A percentile compares a stretch with the other conserved stretches of the same genome.
phyloP scores from a whole-genome alignment of 2,797 vertebrate species.

The Melanotaenia parkinsoni region DNA sequence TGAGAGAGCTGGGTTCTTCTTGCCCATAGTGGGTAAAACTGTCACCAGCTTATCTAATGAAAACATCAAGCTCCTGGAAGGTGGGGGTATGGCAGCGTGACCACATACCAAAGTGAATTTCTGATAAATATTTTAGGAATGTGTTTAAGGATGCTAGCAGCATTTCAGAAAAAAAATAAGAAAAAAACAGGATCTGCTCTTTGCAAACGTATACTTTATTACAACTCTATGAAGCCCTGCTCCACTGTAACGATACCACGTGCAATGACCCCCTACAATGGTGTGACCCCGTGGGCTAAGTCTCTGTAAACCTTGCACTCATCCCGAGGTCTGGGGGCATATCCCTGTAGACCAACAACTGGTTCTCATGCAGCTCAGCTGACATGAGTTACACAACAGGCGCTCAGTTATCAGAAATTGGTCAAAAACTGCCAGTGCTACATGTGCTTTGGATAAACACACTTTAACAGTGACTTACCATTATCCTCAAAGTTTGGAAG shows the following conservation, averaged over 20 bases:
- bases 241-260: no score
- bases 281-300: no score
- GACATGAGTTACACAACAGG: conserved; percentile 46
- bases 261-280: no score
- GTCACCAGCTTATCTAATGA: background rate
- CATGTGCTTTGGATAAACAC: background rate
- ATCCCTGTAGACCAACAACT: background rate
- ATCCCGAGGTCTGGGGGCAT: background rate
- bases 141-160: background rate
- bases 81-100: background rate
- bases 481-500: conserved; percentile 82
- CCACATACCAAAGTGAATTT: background rate
- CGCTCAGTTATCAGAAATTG: background rate
- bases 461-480: conserved; percentile 82
- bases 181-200: no score
- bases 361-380: conserved; percentile 26
- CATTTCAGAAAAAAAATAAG: background rate
- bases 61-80: background rate
- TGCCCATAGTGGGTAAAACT: background rate
- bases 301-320: background rate
- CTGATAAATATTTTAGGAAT: background rate
- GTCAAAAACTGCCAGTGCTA: background rate
- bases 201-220: no score
- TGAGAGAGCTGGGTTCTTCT: background rate
- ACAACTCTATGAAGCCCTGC: no score